Base-by-base conservation (phyloP, 2,113 vertebrate species). In the Verasper variegatus region DNA sequence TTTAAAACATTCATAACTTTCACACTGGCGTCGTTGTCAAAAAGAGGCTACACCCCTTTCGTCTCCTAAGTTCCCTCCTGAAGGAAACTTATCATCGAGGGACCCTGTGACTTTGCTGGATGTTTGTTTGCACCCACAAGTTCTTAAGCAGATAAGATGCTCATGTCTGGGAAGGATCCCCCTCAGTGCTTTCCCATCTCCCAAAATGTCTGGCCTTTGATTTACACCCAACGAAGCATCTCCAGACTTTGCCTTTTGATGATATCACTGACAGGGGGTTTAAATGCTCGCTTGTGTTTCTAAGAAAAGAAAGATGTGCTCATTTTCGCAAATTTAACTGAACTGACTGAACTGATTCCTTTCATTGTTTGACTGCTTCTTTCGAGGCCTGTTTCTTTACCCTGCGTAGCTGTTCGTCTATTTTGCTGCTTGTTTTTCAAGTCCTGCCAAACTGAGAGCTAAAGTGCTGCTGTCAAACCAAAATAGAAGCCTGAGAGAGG, bases 401-500 rank as follows among this genome's bases (percentile, higher is more conserved):
- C 11, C 27, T 78, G 40, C 10, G 0, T 42, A 13, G 40, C 63
- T 74, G 9, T 61, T 76, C 42, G 57, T 82, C 70, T 71, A 17
- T 76, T 80, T 85, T 72, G 17, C 27, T 75, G 47, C 66, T 76
- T 72, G 83, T 81, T 85, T 86, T 83, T 10, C 57, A 9, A 49
- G 57, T 49, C 49, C 51, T 42, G n/a, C 71, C 55, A 57, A 68
- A 74, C 63, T 60, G 67, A 59, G 74, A 79, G 77, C 75, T 66
- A 63, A 87, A 81, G 79, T 78, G 81, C 78, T 66, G 71, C 80
- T 80, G 66, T 80, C 82, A 78, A 81, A 82, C 85, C 23, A 68
- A 87, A 92, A 89, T 87, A 89, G 84, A 79, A 58, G 76, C 63
- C 63, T 37, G 52, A 69, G 66, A 73, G 71, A 76, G 73, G 56